phyloP scores from a whole-genome alignment of 2,797 vertebrate species.

The Valencia hispanica region DNA sequence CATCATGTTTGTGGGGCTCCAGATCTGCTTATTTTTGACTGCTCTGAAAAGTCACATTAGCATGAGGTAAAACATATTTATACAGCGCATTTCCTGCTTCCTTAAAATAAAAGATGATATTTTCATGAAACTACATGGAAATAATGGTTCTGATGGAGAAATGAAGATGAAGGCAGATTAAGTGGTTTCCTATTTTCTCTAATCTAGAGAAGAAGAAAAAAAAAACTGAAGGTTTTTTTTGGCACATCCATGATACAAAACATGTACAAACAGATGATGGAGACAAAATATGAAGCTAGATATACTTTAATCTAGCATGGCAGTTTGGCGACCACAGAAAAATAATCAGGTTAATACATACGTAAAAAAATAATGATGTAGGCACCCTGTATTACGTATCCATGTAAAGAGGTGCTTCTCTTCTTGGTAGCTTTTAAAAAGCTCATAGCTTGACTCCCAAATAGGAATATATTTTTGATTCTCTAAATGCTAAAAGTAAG shows the following conservation, averaged over 20 bases:
- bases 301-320: neutral
- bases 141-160: neutral
- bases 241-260: neutral
- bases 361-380: neutral
- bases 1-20: neutral
- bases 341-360: neutral
- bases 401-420: no score
- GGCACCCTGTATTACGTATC: no score
- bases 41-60: conserved; percentile 5
- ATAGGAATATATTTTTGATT: neutral
- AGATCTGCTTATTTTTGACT: neutral
- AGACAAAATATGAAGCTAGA: neutral
- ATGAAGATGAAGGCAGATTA: neutral
- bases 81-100: neutral
- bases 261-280: neutral
- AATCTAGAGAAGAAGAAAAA: neutral
- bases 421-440: neutral
- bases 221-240: neutral
- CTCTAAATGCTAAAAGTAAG: neutral
- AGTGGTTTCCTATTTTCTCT: neutral
- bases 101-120: neutral
- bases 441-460: neutral
- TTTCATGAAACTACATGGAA: neutral
- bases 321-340: neutral
- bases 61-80: neutral